Evolutionary conservation across 2,888 invertebrate species (phyloP).

Genomic region (Dolichomitus sp.): DNA sequence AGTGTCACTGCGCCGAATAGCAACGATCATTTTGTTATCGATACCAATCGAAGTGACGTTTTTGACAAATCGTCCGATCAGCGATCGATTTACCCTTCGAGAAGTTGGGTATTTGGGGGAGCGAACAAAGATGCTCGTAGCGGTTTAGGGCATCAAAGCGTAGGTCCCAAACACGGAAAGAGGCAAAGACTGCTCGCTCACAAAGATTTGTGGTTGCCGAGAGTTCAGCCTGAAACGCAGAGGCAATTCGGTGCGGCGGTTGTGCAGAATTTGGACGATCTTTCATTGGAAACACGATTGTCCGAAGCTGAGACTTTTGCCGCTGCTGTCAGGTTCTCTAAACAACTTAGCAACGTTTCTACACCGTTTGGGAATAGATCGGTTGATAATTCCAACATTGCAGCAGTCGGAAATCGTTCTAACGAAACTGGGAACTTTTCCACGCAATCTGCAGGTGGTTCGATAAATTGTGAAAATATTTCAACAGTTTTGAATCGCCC

Average conservation of each 20-base stretch:
- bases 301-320: background rate
- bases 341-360: background rate
- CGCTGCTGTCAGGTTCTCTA: background rate
- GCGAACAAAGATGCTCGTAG: background rate
- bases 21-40: background rate
- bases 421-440: background rate
- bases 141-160: background rate
- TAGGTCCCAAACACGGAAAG: background rate
- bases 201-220: constrained; percentile 48
- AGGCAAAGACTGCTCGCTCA: constrained; percentile 15
- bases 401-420: background rate
- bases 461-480: background rate
- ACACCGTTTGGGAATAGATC: background rate
- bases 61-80: background rate
- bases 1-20: no score
- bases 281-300: background rate
- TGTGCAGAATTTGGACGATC: background rate
- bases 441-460: background rate
- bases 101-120: constrained; percentile 5
- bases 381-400: background rate
- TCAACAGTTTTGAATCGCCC: no score
- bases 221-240: background rate
- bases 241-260: no score
- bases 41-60: background rate
- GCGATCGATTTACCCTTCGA: background rate